A percentile compares a stretch with the other conserved stretches of the same genome.
phyloP scores from a whole-genome alignment of 1,140 invertebrate species.

The Tribolium madens region DNA sequence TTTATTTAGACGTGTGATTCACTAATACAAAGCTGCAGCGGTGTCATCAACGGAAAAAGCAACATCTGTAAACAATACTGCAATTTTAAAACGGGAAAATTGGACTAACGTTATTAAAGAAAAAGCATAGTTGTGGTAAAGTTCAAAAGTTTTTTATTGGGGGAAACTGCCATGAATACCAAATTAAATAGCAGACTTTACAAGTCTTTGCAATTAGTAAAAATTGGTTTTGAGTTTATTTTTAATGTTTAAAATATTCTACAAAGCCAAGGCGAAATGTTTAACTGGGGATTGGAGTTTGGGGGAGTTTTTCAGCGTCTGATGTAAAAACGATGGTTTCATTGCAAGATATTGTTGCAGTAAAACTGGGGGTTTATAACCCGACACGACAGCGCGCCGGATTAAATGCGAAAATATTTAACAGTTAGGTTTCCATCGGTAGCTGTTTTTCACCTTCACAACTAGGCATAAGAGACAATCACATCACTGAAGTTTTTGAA shows the following conservation, averaged over 20 bases:
- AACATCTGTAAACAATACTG: background rate
- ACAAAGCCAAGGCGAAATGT: background rate
- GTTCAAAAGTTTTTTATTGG: slow-evolving; percentile 4
- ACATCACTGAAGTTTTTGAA: background rate
- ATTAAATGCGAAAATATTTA: slow-evolving; percentile 32
- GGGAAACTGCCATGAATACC: background rate
- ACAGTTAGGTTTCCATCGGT: slow-evolving; percentile 21
- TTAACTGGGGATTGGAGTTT: background rate
- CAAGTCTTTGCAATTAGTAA: slow-evolving; percentile 18
- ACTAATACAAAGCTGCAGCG: background rate
- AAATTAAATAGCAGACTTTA: slow-evolving; percentile 13
- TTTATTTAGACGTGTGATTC: background rate
- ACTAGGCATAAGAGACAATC: background rate
- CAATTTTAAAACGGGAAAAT: background rate
- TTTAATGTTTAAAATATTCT: slow-evolving; percentile 2
- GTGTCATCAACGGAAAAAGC: background rate
- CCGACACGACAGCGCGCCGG: background rate
- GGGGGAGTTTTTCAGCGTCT: background rate
- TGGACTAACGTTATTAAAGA: background rate
- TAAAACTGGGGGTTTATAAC: slow-evolving; percentile 6
- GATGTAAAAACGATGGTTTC: background rate
- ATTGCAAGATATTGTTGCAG: slow-evolving; percentile 6
- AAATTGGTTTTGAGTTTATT: slow-evolving; percentile 27
- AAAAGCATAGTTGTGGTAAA: slow-evolving; percentile 16
- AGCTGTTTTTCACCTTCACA: background rate